A percentile compares a stretch with the other conserved stretches of the same genome.
Conservation (phyloP, 2,888 invertebrate genomes). For the Sipunculus nudus region DNA sequence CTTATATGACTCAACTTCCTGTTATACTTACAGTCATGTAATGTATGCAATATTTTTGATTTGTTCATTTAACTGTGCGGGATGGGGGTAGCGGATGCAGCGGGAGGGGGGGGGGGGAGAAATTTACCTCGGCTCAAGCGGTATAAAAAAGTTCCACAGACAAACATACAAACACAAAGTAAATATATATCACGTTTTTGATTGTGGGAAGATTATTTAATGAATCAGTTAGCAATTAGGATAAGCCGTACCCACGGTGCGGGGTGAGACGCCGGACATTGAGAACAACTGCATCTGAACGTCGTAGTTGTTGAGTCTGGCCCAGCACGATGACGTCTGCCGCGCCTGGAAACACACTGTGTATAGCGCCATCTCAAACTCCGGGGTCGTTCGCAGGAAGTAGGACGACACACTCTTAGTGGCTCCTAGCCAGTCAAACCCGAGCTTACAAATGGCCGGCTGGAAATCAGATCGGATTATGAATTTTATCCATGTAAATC, state of each 20-base stretch:
- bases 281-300: constrained; percentile 16
- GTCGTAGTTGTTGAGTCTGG: constrained; percentile 13
- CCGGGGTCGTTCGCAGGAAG: constrained; percentile 75
- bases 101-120: too few species aligned
- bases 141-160: too few species aligned
- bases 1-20: too few species aligned
- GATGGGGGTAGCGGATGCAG: too few species aligned
- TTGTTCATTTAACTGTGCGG: too few species aligned
- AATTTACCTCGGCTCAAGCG: too few species aligned
- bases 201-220: too few species aligned
- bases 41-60: too few species aligned
- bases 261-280: constrained; percentile 16
- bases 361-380: constrained; percentile 89
- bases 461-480: constrained; percentile 1
- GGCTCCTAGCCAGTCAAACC: constrained; percentile 19
- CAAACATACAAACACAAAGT: too few species aligned
- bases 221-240: constrained; percentile 29
- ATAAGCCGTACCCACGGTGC: constrained; percentile 29
- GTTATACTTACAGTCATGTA: too few species aligned
- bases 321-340: constrained; percentile 70
- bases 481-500: too few species aligned
- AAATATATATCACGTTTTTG: too few species aligned
- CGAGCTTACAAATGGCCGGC: background rate
- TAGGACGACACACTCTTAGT: constrained; percentile 23
- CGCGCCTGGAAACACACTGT: constrained; percentile 85